Conservation (phyloP, 2,888 invertebrate genomes). For the Acleris cristana region DNA sequence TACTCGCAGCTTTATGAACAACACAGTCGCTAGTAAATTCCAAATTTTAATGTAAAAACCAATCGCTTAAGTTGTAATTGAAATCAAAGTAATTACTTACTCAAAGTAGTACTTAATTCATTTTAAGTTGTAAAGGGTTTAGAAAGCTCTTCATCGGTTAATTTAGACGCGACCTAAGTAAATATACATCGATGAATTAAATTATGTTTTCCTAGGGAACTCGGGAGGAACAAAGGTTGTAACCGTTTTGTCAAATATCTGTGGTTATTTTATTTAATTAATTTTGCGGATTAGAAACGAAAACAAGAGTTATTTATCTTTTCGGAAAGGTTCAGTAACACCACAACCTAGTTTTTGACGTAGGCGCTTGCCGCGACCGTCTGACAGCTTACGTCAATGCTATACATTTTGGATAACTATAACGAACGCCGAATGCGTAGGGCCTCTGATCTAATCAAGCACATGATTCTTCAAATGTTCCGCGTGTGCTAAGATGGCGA, state of each 20-base stretch:
- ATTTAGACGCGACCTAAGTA: not conserved
- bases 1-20: no score
- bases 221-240: not conserved
- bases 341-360: no score
- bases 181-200: constrained; percentile 1
- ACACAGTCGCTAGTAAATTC: no score
- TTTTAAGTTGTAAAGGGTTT: not conserved
- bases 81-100: not conserved
- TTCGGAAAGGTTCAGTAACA: not conserved
- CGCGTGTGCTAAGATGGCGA: not conserved
- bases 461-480: not conserved
- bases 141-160: constrained; percentile 1
- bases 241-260: not conserved
- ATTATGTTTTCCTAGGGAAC: not conserved
- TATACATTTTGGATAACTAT: no score
- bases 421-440: no score
- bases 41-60: not conserved
- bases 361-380: no score
- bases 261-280: no score
- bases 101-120: not conserved
- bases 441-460: no score
- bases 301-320: no score
- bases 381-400: no score
- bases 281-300: no score
- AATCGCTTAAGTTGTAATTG: not conserved